Conservation (phyloP, 2,797 vertebrate genomes). For the Sebastes vulpes region DNA sequence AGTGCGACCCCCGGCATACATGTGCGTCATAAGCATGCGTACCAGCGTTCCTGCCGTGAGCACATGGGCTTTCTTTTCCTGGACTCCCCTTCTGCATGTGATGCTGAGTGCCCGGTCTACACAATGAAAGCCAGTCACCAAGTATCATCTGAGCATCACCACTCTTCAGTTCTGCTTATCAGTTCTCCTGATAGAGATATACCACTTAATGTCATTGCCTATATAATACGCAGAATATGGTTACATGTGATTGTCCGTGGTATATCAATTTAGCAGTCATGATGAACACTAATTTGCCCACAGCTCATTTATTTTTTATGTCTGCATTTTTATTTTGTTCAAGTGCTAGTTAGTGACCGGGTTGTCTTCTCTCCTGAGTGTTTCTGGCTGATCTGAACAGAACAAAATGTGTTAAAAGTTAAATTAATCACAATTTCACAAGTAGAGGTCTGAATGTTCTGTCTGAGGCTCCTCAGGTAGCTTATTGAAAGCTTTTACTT, state of each 20-base stretch:
- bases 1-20: neutral
- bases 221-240: neutral
- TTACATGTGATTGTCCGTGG: neutral
- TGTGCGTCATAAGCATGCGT: conserved; percentile 39
- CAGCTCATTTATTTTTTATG: neutral
- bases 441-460: conserved; percentile 1
- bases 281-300: neutral
- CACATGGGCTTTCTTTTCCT: conserved; percentile 11
- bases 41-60: neutral
- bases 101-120: neutral
- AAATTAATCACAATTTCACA: neutral
- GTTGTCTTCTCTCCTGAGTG: neutral
- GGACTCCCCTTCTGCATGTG: conserved; percentile 32
- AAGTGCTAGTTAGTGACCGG: neutral
- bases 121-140: conserved; percentile 40
- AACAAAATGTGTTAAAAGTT: neutral
- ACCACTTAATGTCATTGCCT: neutral
- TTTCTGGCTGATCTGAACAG: neutral
- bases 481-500: neutral
- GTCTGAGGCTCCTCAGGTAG: neutral
- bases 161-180: conserved; percentile 15
- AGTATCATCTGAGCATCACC: conserved; percentile 49
- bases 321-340: neutral
- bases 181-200: neutral
- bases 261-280: neutral